A percentile compares a stretch with the other conserved stretches of the same genome.
phyloP scores from a whole-genome alignment of 2,888 invertebrate genomes.

The Drosophila austrosaltans region DNA sequence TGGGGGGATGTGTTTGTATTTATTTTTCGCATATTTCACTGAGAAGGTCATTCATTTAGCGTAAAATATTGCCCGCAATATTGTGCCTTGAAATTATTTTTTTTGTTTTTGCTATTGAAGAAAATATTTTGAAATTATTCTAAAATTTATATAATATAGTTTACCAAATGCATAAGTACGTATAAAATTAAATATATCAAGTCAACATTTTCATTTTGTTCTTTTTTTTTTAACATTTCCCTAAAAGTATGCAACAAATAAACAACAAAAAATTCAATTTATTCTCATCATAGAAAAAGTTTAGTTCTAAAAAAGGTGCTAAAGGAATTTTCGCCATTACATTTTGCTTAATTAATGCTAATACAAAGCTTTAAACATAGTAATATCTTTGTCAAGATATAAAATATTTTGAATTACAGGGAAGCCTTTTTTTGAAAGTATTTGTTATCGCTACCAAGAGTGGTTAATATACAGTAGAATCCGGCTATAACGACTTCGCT shows the following conservation, averaged over 20 bases:
- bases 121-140: neutral
- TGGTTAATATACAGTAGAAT: too few relatives aligned
- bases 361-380: too few relatives aligned
- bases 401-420: too few relatives aligned
- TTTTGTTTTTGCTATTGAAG: neutral
- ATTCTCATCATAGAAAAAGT: neutral
- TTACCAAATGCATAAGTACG: neutral
- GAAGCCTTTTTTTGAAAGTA: too few relatives aligned
- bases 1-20: constrained; percentile 3
- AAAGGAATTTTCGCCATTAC: neutral
- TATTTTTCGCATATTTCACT: constrained; percentile 30
- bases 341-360: too few relatives aligned
- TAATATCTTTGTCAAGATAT: too few relatives aligned
- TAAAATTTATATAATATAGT: neutral
- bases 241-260: constrained; percentile 9
- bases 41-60: constrained; percentile 10
- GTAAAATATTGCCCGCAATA: neutral
- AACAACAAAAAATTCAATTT: neutral
- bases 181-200: neutral
- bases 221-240: neutral
- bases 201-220: neutral
- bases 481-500: too few relatives aligned
- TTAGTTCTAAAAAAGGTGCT: constrained; percentile 13
- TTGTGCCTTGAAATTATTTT: neutral
- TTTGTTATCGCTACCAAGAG: too few relatives aligned